Evolutionary conservation across 2,113 vertebrate genomes (phyloP).

Genomic region (Mastomys coucha): DNA sequence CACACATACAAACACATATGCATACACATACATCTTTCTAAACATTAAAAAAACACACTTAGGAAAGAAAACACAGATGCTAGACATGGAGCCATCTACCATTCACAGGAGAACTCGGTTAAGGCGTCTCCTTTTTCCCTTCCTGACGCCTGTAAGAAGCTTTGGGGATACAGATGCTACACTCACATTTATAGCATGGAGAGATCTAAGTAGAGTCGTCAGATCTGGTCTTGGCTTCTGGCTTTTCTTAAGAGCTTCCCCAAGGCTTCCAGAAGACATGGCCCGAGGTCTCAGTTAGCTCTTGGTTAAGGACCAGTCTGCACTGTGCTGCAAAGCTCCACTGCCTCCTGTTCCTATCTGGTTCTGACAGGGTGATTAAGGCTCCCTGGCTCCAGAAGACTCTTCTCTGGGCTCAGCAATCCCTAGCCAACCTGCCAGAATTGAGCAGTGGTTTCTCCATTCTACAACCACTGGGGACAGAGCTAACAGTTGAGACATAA

Average conservation of each 20-base stretch:
- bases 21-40: neutral
- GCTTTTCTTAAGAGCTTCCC: neutral
- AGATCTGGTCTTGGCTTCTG: neutral
- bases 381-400: neutral
- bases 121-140: neutral
- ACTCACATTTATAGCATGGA: neutral
- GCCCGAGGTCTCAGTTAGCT: neutral
- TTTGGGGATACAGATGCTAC: neutral
- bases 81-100: rapidly evolving
- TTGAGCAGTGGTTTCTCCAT: neutral
- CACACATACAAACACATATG: neutral
- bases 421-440: neutral
- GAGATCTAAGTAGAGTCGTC: neutral
- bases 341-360: neutral
- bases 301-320: neutral
- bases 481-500: neutral
- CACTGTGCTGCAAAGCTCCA: neutral
- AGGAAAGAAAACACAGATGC: neutral
- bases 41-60: neutral
- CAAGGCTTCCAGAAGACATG: neutral
- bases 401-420: neutral
- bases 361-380: neutral
- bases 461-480: neutral
- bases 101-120: neutral
- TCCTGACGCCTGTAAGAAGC: neutral